Conservation (phyloP, 2,888 invertebrate genomes). For the Drosophila mimica region DNA sequence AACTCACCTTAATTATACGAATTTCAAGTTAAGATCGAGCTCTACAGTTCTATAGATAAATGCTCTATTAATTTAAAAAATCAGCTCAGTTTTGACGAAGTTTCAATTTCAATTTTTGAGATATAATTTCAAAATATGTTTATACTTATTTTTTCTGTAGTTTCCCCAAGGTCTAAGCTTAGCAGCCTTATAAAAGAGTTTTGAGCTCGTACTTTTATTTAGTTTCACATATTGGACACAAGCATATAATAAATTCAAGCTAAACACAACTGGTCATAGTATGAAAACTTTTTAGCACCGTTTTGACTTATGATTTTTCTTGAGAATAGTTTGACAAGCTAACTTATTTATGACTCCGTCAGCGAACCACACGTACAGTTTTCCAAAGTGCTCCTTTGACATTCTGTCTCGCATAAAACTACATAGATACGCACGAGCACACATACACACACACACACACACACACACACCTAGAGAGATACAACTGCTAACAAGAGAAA, state of each 20-base stretch:
- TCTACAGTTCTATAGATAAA: background rate
- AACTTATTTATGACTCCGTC: constrained; percentile 20
- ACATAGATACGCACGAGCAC: background rate
- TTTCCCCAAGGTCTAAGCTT: background rate
- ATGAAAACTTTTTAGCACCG: constrained; percentile 3
- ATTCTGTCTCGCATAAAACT: background rate
- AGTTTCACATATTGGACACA: background rate
- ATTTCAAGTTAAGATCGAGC: background rate
- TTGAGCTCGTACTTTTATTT: background rate
- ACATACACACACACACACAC: background rate
- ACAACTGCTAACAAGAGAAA: constrained; percentile 27
- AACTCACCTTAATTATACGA: background rate
- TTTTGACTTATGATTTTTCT: constrained; percentile 6
- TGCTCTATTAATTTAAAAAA: background rate
- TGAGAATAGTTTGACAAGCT: background rate
- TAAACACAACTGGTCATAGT: background rate
- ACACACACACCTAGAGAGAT: constrained; percentile 3
- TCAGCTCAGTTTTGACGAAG: background rate
- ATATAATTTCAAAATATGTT: background rate
- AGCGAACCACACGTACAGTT: constrained; percentile 16
- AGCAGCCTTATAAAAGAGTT: background rate
- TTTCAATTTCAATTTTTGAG: background rate
- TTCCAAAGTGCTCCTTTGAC: constrained; percentile 44
- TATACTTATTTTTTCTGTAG: background rate
- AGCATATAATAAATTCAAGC: background rate